phyloP scores from a whole-genome alignment of 2,888 invertebrate genomes.

The Allacma fusca region DNA sequence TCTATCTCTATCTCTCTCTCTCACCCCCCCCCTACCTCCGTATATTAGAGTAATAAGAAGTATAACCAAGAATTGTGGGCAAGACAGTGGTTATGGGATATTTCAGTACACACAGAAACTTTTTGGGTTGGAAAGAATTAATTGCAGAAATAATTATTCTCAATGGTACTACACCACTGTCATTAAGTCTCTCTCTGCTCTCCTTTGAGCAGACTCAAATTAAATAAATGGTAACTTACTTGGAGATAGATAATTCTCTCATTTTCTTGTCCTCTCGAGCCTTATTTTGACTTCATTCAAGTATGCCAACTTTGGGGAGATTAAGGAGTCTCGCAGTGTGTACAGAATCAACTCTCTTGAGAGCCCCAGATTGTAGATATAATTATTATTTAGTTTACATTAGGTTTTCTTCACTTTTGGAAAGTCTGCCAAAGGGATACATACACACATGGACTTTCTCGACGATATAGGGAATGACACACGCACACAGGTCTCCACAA shows the following conservation, averaged over 20 bases:
- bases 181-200: neutral
- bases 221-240: neutral
- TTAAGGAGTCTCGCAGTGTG: no score
- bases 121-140: conserved; percentile 44
- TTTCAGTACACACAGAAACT: conserved; percentile 7
- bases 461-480: no score
- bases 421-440: no score
- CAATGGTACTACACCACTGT: neutral
- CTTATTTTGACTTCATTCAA: neutral
- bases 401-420: no score
- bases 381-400: no score
- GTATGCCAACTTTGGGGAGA: no score
- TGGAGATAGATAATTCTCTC: neutral
- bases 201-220: neutral
- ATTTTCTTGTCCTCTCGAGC: conserved; percentile 18
- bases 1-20: no score
- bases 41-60: no score
- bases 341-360: conserved; percentile 1
- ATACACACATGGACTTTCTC: no score
- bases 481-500: no score
- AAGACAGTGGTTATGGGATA: neutral
- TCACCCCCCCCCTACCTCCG: no score
- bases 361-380: no score
- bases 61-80: neutral
- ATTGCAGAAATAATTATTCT: conserved; percentile 34